These are phyloP conservation scores for Platyscapa corneri DNA, from an alignment of 1,140 invertebrate genomes.

Conservation along the genomic window DNA sequence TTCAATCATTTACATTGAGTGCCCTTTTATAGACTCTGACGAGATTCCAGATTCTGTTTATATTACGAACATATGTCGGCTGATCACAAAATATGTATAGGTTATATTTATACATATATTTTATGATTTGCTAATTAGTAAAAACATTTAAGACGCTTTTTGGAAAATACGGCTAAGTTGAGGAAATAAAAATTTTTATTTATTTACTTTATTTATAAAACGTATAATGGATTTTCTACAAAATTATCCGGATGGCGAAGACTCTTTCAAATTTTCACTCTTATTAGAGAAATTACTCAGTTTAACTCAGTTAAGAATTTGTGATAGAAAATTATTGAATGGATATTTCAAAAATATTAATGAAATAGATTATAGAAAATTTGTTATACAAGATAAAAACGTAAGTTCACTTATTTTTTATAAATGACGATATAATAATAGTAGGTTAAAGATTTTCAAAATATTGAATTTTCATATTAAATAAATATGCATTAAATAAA, in stretches of 20 bases:
- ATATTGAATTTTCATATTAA: neutral
- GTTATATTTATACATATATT: constrained; percentile 33
- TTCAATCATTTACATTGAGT: neutral
- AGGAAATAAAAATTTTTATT: constrained; percentile 20
- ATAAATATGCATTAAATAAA: neutral
- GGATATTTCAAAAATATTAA: constrained; percentile 69
- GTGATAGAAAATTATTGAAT: constrained; percentile 68
- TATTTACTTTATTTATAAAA: constrained; percentile 6
- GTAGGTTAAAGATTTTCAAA: neutral
- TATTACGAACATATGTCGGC: neutral
- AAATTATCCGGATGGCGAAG: constrained; percentile 34
- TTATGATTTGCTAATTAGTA: neutral
- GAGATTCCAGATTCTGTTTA: neutral
- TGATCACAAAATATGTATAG: constrained; percentile 1
- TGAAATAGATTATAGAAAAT: constrained; percentile 66
- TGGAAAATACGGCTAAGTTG: neutral
- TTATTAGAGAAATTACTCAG: constrained; percentile 64
- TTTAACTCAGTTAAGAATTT: constrained; percentile 62
- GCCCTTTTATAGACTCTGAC: constrained; percentile 12
- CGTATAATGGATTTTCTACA: constrained; percentile 44
- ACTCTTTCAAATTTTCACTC: constrained; percentile 52
- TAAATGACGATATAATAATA: neutral
- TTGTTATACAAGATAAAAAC: constrained; percentile 63
- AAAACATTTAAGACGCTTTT: neutral
- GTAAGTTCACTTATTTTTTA: constrained; percentile 61